Evolutionary conservation across 2,888 invertebrate species (phyloP).

Genomic region (Cylindroiulus punctatus): DNA sequence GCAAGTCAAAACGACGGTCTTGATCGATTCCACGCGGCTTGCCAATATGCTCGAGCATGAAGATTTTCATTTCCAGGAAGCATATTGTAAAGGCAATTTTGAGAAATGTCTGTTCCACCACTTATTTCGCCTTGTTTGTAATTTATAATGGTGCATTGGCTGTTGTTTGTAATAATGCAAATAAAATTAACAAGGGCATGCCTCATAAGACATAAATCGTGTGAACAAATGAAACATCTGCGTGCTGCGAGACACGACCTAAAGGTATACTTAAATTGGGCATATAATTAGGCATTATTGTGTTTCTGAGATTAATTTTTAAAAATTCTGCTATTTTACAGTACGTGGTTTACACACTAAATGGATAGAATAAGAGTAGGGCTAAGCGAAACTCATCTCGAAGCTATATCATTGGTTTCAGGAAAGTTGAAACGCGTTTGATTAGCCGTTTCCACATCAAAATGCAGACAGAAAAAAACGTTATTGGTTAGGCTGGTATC

Average conservation of each 20-base stretch:
- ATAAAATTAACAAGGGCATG: background rate
- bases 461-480: constrained; percentile 37
- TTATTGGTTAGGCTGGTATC: background rate
- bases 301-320: no score
- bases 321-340: no score
- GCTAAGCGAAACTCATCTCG: no score
- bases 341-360: no score
- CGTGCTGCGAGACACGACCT: no score
- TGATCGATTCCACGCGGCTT: background rate
- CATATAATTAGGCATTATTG: no score
- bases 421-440: background rate
- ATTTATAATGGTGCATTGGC: background rate
- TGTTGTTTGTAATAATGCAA: background rate
- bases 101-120: background rate
- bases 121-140: background rate
- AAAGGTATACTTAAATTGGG: no score
- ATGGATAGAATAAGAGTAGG: no score
- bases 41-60: background rate
- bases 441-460: constrained; percentile 18
- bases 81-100: background rate
- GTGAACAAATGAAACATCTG: no score
- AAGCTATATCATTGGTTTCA: constrained; percentile 1
- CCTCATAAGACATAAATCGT: background rate
- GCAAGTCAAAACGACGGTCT: background rate
- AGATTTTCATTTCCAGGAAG: constrained; percentile 2